Percentiles rank a stretch among this genome's conserved stretches.
Conservation (phyloP, 1,140 invertebrate genomes). For the Plectrocnemia conspersa region DNA sequence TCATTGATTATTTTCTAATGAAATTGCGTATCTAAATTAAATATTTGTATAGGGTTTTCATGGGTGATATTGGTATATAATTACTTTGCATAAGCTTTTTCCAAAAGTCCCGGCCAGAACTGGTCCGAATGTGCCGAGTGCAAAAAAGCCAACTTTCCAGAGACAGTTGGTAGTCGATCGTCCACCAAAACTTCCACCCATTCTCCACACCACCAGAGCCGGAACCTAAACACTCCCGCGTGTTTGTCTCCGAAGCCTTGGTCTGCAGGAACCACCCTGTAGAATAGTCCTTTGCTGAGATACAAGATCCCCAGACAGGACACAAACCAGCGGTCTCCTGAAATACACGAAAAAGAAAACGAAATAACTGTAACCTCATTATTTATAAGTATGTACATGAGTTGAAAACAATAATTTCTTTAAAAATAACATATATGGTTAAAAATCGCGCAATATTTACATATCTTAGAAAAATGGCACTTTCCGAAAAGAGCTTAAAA, state of each 20-base stretch:
- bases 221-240: conserved; percentile 85
- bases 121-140: conserved; percentile 82
- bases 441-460: too few species aligned
- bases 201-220: conserved; percentile 92
- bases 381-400: conserved; percentile 3
- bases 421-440: background rate
- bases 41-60: too few species aligned
- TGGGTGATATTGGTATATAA: conserved; percentile 42
- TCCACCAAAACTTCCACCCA: conserved; percentile 96
- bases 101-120: conserved; percentile 92
- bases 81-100: conserved; percentile 99
- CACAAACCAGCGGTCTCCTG: conserved; percentile 87
- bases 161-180: conserved; percentile 90
- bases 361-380: background rate
- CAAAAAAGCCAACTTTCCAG: conserved; percentile 87
- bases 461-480: too few species aligned
- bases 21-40: too few species aligned
- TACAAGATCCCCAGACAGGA: conserved; percentile 83
- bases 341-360: conserved; percentile 38
- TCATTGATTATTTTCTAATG: too few species aligned
- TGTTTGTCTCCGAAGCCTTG: conserved; percentile 76
- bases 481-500: too few species aligned
- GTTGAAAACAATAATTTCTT: background rate
- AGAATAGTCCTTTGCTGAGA: conserved; percentile 84
- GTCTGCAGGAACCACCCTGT: conserved; percentile 91